Evolutionary conservation across 2,888 invertebrate species (phyloP), one percentile per base, ranked within the genome.

Genomic region (Synergus japonicus): DNA sequence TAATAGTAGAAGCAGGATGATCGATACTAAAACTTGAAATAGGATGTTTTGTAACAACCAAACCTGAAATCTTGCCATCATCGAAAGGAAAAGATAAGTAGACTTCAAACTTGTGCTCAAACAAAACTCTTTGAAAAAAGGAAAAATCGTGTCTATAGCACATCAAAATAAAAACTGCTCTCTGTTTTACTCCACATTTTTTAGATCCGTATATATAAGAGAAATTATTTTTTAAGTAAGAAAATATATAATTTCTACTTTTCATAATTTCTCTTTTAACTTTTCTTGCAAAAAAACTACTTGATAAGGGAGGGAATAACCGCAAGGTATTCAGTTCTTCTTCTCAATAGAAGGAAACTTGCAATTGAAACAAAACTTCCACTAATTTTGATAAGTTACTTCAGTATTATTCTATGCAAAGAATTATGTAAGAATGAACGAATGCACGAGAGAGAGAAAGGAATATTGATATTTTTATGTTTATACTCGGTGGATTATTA

Each of bases 391-490:
- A 10, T 54, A 73, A 54, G 73, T 49, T 73, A 73, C 29, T 54
- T 37, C 73, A 73, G 73, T 73, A 73, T 73, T 69, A 69, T 69
- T 73, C 22, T 9, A 69, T 22, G 22, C 46, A 69, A 69, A 69
- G 12, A 29, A 3, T 9, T 49, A 29, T 49, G 29, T 15, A 22
- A 60, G 60, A 60, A 60, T 66, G 13, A 49, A 13, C 15, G 46
- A 49, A 49, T 69, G 29, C 7, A 37, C 1, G 29, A 29, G 54
- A 54, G n/a, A 29, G 22, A 22, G 22, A 65, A 41, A 41, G 65
- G n/a, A 43, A 73, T 73, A 37, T 54, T 73, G 49, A 73, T 54
- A 10, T 73, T 73, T 73, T 49, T 41, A 73, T 37, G 22, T 73
- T 73, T 73, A 41, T 54, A 49, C n/a, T 37, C 29, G 15, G 10